A percentile compares a stretch with the other conserved stretches of the same genome.
phyloP scores from a whole-genome alignment of 2,797 vertebrate genomes.

The Clangula hyemalis region DNA sequence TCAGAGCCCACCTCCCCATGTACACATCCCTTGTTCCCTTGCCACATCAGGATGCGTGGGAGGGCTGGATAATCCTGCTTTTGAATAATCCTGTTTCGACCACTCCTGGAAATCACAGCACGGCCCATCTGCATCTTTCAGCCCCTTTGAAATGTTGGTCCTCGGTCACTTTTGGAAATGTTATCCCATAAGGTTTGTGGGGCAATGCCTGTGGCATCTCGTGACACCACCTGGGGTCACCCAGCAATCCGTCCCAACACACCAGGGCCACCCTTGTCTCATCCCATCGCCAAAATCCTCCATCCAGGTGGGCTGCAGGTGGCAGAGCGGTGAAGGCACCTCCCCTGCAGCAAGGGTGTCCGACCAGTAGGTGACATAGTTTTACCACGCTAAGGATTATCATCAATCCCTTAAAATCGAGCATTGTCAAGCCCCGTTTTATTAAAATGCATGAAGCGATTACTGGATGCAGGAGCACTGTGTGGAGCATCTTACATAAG shows the following conservation, averaged over 20 bases:
- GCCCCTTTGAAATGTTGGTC: not conserved
- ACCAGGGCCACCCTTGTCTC: not conserved
- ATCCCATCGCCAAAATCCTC: not conserved
- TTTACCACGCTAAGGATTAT: not conserved
- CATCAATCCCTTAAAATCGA: not conserved
- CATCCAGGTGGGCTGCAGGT: not conserved
- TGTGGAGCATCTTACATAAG: conserved; percentile 31
- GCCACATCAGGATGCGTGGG: fast-evolving
- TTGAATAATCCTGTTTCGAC: not conserved
- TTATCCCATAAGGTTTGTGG: too few relatives aligned
- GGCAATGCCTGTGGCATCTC: not conserved
- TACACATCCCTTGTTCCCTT: not conserved
- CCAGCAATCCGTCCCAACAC: not conserved
- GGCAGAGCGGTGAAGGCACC: not conserved
- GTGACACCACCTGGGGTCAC: not conserved
- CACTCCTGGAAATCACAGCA: not conserved
- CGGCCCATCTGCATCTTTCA: not conserved
- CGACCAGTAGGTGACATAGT: conserved; percentile 47
- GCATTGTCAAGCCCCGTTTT: not conserved
- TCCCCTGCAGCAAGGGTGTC: conserved; percentile 13
- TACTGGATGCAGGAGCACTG: not conserved
- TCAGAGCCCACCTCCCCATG: not conserved
- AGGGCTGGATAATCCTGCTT: not conserved
- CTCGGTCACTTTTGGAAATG: not conserved
- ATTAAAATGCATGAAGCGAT: not conserved